Percentiles rank a stretch among this genome's conserved stretches.
Conservation (phyloP, 64 coral and sea anemone species). For the Anthopleura sola region DNA sequence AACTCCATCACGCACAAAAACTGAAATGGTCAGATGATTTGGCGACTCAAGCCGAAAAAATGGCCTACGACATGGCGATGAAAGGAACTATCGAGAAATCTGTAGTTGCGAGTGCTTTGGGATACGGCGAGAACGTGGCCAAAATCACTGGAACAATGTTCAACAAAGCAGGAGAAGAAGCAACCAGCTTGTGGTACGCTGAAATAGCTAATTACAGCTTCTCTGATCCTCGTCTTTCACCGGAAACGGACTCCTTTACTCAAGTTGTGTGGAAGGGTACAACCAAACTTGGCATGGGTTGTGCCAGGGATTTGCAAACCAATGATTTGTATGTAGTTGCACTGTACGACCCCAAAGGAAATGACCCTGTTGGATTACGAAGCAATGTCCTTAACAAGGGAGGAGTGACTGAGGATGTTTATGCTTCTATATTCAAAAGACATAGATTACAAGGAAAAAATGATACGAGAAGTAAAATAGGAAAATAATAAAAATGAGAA, state of each 20-base stretch:
- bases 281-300: slow-evolving; percentile 81
- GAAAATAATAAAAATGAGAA: neutral
- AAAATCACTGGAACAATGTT: slow-evolving; percentile 78
- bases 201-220: slow-evolving; percentile 90
- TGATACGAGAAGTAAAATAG: neutral
- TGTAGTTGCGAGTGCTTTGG: slow-evolving; percentile 33
- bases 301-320: slow-evolving; percentile 78
- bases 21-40: slow-evolving; percentile 93
- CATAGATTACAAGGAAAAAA: slow-evolving; percentile 4
- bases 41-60: slow-evolving; percentile 86
- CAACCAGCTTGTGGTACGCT: slow-evolving; percentile 87
- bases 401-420: slow-evolving; percentile 70
- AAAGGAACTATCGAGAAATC: slow-evolving; percentile 79
- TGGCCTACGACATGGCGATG: slow-evolving; percentile 95
- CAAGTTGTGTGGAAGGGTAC: slow-evolving; percentile 82
- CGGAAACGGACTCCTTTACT: slow-evolving; percentile 84
- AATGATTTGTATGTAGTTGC: slow-evolving; percentile 95
- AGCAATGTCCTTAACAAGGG: slow-evolving; percentile 73
- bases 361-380: slow-evolving; percentile 50
- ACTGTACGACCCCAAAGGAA: slow-evolving; percentile 75
- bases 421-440: slow-evolving; percentile 98
- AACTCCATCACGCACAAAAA: slow-evolving; percentile 43
- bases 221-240: slow-evolving; percentile 74
- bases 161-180: slow-evolving; percentile 84
- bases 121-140: slow-evolving; percentile 91